Base-by-base conservation (phyloP, 2,113 vertebrate species). In the Formicarius rufipectus region DNA sequence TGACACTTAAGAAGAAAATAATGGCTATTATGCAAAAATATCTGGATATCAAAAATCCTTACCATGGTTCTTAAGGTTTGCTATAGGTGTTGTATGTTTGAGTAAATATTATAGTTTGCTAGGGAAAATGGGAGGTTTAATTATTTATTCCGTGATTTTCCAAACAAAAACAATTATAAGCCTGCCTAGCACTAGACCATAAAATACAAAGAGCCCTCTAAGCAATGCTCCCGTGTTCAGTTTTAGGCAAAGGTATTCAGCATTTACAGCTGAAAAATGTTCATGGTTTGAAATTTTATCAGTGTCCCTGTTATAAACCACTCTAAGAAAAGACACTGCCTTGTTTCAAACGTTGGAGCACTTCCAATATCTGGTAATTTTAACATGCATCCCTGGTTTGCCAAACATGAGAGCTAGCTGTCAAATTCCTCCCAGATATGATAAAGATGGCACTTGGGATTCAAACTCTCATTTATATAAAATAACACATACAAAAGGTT, bases 351-450 rank as follows among this genome's bases (percentile, higher is more conserved):
- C 10, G 85, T n/a, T 97, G 97, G 97, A 97, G 49, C 73, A 40
- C 91, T 96, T 97, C 98, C 97, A 97, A 93, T 62, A 97, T 96
- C 97, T 97, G 95, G 95, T 89, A 95, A 95, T 95, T 96, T 96
- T 97, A 96, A 97, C 96, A 95, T 94, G 95, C 83, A 95, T 95
- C 95, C 81, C 66, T 64, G 20, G 74, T 94, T 92, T 95, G 94
- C 90, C 91, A 96, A 95, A 96, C 76, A 83, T 84, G 90, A 97
- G 91, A 93, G 84, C 94, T 92, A 97, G 90, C 96, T 97, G 95
- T 97, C 94, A 95, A 96, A 97, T 97, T 96, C 95, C 96, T 96
- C 93, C 68, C 50, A 96, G 95, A 96, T 95, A 96, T 66, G 93
- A 97, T 91, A 96, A 96, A 96, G 93, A 95, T 89, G 92, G 90